Conservation (phyloP, 2,113 vertebrate species). For the Sphyrna mokarran region DNA sequence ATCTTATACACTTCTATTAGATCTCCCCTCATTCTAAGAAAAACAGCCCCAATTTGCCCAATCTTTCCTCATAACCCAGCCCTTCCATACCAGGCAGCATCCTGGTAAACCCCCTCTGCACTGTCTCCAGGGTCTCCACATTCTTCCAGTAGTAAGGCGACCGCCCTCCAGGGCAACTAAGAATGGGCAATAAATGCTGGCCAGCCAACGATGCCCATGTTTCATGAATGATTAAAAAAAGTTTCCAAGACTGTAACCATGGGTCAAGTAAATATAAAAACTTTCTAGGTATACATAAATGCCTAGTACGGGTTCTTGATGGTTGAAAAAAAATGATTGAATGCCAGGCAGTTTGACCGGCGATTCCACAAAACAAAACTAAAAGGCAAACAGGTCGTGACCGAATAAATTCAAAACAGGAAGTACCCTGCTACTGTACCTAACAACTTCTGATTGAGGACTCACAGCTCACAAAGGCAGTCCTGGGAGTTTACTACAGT, state of each 20-base stretch:
- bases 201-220: no score
- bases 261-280: not conserved
- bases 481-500: not conserved
- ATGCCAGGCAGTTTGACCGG: not conserved
- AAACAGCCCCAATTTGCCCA: no score
- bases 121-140: no score
- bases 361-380: not conserved
- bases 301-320: not conserved
- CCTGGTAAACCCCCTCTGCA: no score
- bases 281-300: not conserved
- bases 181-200: no score
- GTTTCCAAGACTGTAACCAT: not conserved
- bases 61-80: no score
- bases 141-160: no score
- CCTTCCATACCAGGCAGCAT: no score
- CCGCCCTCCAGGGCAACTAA: no score
- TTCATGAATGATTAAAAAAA: no score
- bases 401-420: not conserved
- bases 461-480: not conserved
- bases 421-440: constrained; percentile 15
- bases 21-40: no score
- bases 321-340: not conserved
- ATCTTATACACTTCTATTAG: no score
- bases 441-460: constrained; percentile 23
- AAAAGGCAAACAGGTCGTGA: not conserved